Evolutionary conservation across 2,888 invertebrate genomes (phyloP), one percentile per base, ranked within the genome.

Genomic region (Halictus quadricinctus): DNA sequence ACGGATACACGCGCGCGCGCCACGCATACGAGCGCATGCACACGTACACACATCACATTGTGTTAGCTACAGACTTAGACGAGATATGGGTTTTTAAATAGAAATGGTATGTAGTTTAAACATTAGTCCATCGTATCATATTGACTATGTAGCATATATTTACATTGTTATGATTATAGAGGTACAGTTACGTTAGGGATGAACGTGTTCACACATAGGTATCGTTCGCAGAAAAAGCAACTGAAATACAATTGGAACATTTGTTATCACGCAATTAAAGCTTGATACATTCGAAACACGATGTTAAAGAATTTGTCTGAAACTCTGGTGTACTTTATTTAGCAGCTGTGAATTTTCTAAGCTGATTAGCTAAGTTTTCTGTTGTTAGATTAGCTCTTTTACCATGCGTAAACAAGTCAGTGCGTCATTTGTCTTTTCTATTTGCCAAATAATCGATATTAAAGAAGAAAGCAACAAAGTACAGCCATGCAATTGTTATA

Each of bases 381-480:
- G 48, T 8, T 75, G 76, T 78, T 25, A 41, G 78, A 79, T 43
- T 84, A 77, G 73, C 70, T 66, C n/a, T 66, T 46, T 72, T 70
- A 83, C 41, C 58, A 46, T 66, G 60, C 25, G 25, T 13, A 29
- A 72, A 15, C 25, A 25, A 29, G 21, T 74, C 79, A 64, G 72
- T 79, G 46, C 36, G 41, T 74, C 76, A 66, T 64, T 80, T 79
- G 79, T 50, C 77, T 81, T 58, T 75, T 84, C 46, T 54, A 64
- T n/a, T 80, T 72, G 76, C 72, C 80, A 86, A 88, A 87, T 87
- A 88, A 88, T 81, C 29, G 29, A 29, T 29, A 1, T 29, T 29
- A 73, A 76, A 72, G 76, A 74, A 88, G 80, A 81, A 85, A 76
- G 60, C 66, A 79, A 74, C 64, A 74, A 84, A 83, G 72, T 46